phyloP scores from a whole-genome alignment of 2,113 vertebrate genomes.

The Arvicanthis niloticus region DNA sequence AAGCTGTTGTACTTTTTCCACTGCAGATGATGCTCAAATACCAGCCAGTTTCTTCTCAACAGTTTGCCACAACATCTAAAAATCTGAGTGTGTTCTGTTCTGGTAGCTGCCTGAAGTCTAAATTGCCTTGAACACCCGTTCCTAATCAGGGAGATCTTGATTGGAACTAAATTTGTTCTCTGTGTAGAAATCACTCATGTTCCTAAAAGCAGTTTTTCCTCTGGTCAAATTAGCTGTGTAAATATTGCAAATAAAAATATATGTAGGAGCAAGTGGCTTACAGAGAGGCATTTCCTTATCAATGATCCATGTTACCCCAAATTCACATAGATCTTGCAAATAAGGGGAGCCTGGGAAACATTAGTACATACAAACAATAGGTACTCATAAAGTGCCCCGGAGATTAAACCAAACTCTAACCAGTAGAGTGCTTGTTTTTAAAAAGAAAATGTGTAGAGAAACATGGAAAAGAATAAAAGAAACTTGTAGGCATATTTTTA shows the following conservation, averaged over 20 bases:
- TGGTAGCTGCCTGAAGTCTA: conserved; percentile 77
- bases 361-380: conserved; percentile 68
- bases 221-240: conserved; percentile 81
- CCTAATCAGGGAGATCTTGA: conserved; percentile 82
- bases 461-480: not conserved
- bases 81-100: conserved; percentile 24
- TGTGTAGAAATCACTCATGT: conserved; percentile 78
- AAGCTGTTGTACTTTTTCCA: conserved; percentile 76
- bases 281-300: conserved; percentile 80
- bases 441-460: not conserved
- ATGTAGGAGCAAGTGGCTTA: conserved; percentile 75
- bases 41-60: conserved; percentile 77
- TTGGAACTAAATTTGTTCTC: conserved; percentile 82
- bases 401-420: conserved; percentile 31
- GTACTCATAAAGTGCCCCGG: conserved; percentile 57
- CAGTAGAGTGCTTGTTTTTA: not conserved
- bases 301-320: conserved; percentile 80
- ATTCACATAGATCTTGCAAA: conserved; percentile 72
- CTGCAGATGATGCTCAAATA: conserved; percentile 72
- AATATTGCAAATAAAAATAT: conserved; percentile 82
- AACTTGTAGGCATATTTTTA: not conserved
- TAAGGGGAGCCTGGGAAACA: conserved; percentile 73
- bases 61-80: conserved; percentile 76
- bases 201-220: conserved; percentile 78
- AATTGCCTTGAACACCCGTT: conserved; percentile 82